Percentiles rank a stretch among this genome's conserved stretches.
Conservation (phyloP, 2,113 vertebrate genomes). For the Balaeniceps rex region DNA sequence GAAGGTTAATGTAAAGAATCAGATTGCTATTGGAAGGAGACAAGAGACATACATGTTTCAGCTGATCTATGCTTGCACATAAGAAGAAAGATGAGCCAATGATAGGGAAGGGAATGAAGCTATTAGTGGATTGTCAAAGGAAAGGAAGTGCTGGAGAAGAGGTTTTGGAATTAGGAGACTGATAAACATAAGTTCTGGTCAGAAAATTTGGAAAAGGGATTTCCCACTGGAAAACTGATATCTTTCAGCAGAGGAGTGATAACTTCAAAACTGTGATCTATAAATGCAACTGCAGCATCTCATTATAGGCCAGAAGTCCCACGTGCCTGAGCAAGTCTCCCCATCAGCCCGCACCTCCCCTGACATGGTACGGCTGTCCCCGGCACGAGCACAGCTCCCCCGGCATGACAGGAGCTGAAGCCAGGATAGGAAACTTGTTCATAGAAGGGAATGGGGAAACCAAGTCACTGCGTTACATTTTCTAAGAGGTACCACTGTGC, state of each 20-base stretch:
- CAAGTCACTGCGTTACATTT: not conserved
- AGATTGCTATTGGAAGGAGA: not conserved
- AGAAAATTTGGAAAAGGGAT: not conserved
- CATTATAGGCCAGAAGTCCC: not conserved
- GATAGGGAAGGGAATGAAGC: slow-evolving; percentile 42
- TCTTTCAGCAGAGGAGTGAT: not conserved
- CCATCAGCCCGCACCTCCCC: not conserved
- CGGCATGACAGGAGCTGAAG: not conserved
- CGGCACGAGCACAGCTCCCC: not conserved
- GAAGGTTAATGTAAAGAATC: slow-evolving; percentile 19
- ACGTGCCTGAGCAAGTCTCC: not conserved
- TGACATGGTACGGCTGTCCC: not conserved
- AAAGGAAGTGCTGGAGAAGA: slow-evolving; percentile 34
- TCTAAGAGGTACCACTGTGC: not conserved
- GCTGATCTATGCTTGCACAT: not conserved
- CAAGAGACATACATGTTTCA: not conserved
- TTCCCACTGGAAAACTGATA: not conserved
- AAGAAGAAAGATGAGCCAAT: slow-evolving; percentile 34
- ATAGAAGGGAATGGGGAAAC: not conserved
- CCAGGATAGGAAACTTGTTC: not conserved
- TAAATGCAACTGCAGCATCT: not conserved
- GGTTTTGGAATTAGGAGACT: slow-evolving; percentile 25
- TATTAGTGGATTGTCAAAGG: slow-evolving; percentile 9
- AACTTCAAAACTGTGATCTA: not conserved
- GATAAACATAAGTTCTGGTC: slow-evolving; percentile 37